phyloP scores from a whole-genome alignment of 2,797 vertebrate species.

The Anomalospiza imberbis region DNA sequence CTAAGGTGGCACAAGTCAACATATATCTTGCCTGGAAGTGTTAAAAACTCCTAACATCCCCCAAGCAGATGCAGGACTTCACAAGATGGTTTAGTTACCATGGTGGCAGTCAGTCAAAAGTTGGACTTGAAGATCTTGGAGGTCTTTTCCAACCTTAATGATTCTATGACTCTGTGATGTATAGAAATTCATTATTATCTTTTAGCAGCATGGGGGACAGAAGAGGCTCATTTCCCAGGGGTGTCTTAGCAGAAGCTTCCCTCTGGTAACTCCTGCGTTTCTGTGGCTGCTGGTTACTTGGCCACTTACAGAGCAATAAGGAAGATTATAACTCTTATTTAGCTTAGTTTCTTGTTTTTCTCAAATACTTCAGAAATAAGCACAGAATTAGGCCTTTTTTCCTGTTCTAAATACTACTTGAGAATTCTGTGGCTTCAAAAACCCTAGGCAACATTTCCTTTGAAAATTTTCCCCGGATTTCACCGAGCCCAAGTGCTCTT shows the following conservation, averaged over 20 bases:
- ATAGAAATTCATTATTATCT: not conserved
- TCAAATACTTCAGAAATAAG: not conserved
- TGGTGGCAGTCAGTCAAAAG: not conserved
- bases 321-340: not conserved
- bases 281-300: not conserved
- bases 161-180: not conserved
- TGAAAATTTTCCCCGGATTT: not conserved
- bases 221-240: not conserved
- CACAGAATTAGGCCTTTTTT: not conserved
- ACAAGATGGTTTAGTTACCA: not conserved
- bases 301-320: not conserved
- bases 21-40: not conserved
- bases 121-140: not conserved
- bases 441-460: not conserved
- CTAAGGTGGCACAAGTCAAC: not conserved
- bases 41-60: not conserved
- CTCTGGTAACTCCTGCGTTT: not conserved
- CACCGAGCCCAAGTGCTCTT: not conserved
- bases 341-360: not conserved
- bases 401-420: not conserved
- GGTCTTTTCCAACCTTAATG: not conserved
- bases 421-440: not conserved
- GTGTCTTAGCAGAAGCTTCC: not conserved
- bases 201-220: not conserved
- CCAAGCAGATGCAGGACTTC: fast-evolving